Evolutionary conservation across 2,113 vertebrate species (phyloP).

Genomic region (Bos javanicus): DNA sequence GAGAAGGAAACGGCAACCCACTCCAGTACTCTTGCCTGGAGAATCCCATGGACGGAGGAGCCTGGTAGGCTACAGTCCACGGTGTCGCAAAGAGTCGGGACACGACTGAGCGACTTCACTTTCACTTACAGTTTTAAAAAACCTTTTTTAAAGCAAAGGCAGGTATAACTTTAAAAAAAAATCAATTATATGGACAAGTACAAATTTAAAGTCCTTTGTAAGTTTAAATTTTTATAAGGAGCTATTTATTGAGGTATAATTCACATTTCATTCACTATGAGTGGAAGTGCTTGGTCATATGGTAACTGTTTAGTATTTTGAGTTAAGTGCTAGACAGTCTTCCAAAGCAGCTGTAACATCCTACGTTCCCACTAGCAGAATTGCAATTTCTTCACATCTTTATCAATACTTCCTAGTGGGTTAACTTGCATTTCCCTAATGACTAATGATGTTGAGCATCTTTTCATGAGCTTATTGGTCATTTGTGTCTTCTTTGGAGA

Average conservation of each 20-base stretch:
- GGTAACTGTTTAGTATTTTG: neutral
- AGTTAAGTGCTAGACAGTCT: neutral
- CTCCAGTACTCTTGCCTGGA: too few species aligned
- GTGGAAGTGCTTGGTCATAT: neutral
- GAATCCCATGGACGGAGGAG: too few species aligned
- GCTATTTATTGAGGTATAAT: neutral
- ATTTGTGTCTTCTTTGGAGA: neutral
- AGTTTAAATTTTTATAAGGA: neutral
- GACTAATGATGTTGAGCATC: neutral
- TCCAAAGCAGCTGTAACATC: neutral
- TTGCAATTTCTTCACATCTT: neutral
- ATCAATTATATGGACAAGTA: neutral
- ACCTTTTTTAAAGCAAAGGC: neutral
- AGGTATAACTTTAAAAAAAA: neutral
- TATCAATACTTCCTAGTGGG: neutral
- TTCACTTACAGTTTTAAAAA: neutral
- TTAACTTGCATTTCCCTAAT: neutral
- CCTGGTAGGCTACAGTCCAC: too few species aligned
- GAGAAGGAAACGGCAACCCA: too few species aligned
- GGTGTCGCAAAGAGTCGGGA: too few species aligned
- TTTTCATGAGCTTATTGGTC: neutral
- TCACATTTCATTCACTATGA: neutral
- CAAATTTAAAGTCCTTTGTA: neutral
- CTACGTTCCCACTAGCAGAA: neutral
- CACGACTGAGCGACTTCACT: too few species aligned